Evolutionary conservation across 2,888 invertebrate genomes (phyloP), one percentile per base, ranked within the genome.

Genomic region (Athrips mouffetella): DNA sequence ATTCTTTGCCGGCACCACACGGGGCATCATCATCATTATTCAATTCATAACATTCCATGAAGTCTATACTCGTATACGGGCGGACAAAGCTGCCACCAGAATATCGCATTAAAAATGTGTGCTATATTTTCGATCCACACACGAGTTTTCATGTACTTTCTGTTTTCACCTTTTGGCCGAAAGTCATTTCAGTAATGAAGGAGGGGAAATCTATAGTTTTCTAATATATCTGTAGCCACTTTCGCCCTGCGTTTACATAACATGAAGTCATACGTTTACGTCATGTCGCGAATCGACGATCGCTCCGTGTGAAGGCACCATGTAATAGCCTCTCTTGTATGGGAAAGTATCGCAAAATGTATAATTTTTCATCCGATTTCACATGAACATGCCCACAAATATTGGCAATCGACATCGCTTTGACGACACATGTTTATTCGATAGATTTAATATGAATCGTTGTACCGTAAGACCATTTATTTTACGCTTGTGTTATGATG

Each of bases 281-380:
- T 50, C 47, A 55, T 49, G 48, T 48, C 49, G 18, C 15, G 52
- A 48, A 53, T 57, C 57, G 20, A 61, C 60, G 55, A 18, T 33
- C 33, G 16, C 11, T 13, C 8, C 57, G 62, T 70, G 77, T 76
- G 72, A 65, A 75, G 56, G 59, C 5, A 73, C 69, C 82, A 82
- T 81, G 81, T 82, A 85, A 86, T 81, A 63, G 80, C 61, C 67
- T 73, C 71, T 70, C 70, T 74, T 76, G 73, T 62, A 65, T 64
- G 71, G 64, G 73, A 79, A 79, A 77, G 67, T 76, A 75, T 82
- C 80, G 80, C 80, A 84, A 87, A 87, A 82, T 78, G 77, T 71
- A 84, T 82, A 80, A 81, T 84, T 86, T 87, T 85, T 82, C 87
- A 81, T 84, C 61, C 80, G 82, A 87, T 85, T 87, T 80, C 82